Evolutionary conservation across 2,888 invertebrate genomes (phyloP), one percentile per base, ranked within the genome.

Genomic region (Papilio demoleus): DNA sequence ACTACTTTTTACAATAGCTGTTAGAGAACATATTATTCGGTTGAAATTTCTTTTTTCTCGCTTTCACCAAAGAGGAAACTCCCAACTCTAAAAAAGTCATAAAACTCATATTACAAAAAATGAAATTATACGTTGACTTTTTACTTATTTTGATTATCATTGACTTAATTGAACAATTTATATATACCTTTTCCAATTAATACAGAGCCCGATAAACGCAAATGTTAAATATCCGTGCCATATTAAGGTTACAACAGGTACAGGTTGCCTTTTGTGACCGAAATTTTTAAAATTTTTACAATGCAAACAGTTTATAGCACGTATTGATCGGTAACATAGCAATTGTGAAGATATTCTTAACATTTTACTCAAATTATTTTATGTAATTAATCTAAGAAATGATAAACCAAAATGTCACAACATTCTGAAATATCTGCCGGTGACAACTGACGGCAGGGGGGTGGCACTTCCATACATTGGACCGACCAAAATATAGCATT

Each of bases 221-320:
- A 86, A 85, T 6, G 92, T 92, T 71, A 92, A 75, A 74, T 86
- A 88, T 70, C 89, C 92, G 70, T 90, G 91, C 92, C 92, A 92
- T 14, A 90, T 24, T 17, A 83, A 76, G 19, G 92, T 91, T 27
- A 88, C 67, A 4, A 61, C 2, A 8, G 91, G 82, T 64, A 81
- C 76, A 5, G 86, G 86, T 74, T 88, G 77, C 65, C 84, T 80
- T 80, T 89, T 89, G 70, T 92, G 92, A 0, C 92, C 92, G 79
- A 92, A 92, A 75, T 92, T 90, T 82, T 91, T 92, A 65, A 80
- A 88, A 4, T 80, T 78, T 74, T 89, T 84, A 11, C 11, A 27
- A 6, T 68, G 59, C 31, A 47, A 24, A 12, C 14, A 27, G 47
- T 63, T 63, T 34, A 45, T 45, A 9, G 3, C 9, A 4, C 53